Conservation (phyloP, 1,140 invertebrate genomes). For the Dreissena polymorpha region DNA sequence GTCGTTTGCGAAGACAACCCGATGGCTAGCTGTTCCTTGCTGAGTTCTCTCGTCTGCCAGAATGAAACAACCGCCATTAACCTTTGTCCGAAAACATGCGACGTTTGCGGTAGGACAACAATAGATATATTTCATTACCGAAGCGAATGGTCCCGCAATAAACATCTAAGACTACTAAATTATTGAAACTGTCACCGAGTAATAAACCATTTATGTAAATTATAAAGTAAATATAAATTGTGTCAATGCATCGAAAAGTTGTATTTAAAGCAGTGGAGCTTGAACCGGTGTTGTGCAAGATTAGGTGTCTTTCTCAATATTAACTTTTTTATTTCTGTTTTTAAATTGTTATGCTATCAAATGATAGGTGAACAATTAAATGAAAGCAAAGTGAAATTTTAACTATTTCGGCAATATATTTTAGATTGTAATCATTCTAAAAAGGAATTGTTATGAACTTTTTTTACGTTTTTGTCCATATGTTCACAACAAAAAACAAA, state of each 20-base stretch:
- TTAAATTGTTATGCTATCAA: no score
- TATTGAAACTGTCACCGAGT: neutral
- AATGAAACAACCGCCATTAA: constrained; percentile 6
- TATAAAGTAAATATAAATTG: no score
- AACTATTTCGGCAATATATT: no score
- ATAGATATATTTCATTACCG: neutral
- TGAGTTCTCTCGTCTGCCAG: neutral
- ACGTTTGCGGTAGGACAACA: constrained; percentile 7
- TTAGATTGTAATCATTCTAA: no score
- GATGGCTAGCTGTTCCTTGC: constrained; percentile 11
- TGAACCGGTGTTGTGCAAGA: neutral
- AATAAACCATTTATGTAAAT: neutral
- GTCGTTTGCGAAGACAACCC: constrained; percentile 18
- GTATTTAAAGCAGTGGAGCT: neutral
- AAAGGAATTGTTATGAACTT: no score
- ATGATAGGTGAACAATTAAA: no score
- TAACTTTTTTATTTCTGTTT: no score
- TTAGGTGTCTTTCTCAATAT: no score
- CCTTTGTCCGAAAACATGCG: constrained; percentile 20
- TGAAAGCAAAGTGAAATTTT: no score
- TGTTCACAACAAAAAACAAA: no score
- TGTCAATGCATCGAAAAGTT: neutral
- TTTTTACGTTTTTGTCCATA: no score
- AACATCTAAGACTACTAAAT: no score
- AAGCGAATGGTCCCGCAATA: neutral